A percentile compares a stretch with the other conserved stretches of the same genome.
Conservation (phyloP, 2,797 vertebrate species). For the Xenopus petersii region DNA sequence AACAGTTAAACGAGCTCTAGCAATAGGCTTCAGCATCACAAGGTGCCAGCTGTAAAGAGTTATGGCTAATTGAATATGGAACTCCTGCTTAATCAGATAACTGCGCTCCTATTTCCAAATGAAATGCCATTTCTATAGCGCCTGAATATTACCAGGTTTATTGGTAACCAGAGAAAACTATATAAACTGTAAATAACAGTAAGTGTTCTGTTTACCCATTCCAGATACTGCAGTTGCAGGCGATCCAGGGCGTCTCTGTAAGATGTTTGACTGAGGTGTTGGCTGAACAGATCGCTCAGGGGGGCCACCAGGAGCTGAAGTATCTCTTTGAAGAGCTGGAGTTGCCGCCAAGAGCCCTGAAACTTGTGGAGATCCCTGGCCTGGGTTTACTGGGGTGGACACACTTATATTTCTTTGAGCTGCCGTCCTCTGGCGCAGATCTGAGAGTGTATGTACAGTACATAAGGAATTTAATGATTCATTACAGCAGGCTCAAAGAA, state of each 20-base stretch:
- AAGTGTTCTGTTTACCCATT: constrained; percentile 86
- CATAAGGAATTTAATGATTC: constrained; percentile 42
- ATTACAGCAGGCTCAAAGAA: constrained; percentile 36
- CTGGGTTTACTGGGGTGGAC: constrained; percentile 58
- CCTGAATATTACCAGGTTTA: constrained; percentile 75
- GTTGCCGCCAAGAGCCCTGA: constrained; percentile 65
- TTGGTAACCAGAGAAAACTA: constrained; percentile 79
- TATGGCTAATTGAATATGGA: constrained; percentile 83
- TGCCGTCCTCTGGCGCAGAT: constrained; percentile 86
- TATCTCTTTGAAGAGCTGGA: constrained; percentile 69
- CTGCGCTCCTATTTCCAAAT: constrained; percentile 75
- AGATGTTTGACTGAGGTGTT: constrained; percentile 75
- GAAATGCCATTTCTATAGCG: constrained; percentile 77
- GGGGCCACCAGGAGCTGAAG: constrained; percentile 82
- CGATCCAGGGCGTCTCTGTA: constrained; percentile 82
- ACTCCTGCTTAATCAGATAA: constrained; percentile 80
- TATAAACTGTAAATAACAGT: constrained; percentile 80
- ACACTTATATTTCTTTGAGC: constrained; percentile 72
- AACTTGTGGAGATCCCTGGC: constrained; percentile 69
- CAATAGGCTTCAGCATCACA: constrained; percentile 77
- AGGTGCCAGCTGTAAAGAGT: constrained; percentile 80
- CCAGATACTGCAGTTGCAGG: constrained; percentile 85
- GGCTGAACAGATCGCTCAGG: constrained; percentile 77
- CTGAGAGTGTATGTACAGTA: constrained; percentile 63
- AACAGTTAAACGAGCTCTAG: constrained; percentile 77